Percentiles rank a stretch among this genome's conserved stretches.
Conservation (phyloP, 2,113 vertebrate species). For the Lethenteron camtschaticum region DNA sequence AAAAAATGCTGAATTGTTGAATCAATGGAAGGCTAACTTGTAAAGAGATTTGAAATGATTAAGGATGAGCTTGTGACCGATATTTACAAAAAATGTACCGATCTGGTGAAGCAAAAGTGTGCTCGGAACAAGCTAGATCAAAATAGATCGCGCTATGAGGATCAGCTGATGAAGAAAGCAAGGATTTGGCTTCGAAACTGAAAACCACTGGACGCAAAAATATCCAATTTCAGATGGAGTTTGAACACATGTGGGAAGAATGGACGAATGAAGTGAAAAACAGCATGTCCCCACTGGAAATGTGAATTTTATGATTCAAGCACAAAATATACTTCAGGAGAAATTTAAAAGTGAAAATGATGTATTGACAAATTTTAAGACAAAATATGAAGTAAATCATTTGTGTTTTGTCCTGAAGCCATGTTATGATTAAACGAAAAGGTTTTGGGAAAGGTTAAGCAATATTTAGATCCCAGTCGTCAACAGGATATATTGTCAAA, state of each 20-base stretch:
- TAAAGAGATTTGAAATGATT: constrained; percentile 6
- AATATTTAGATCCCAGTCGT: rapidly evolving
- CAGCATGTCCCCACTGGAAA: neutral
- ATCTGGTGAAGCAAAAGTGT: constrained; percentile 12
- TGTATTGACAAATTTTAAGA: no score
- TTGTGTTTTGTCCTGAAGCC: rapidly evolving
- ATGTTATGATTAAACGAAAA: constrained; percentile 13
- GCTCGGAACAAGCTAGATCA: constrained; percentile 11
- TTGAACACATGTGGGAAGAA: constrained; percentile 12
- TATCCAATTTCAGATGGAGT: constrained; percentile 12
- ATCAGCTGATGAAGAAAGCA: constrained; percentile 14
- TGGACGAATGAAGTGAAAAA: constrained; percentile 13
- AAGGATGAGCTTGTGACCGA: constrained; percentile 15
- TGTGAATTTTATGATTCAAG: constrained; percentile 12
- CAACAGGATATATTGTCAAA: rapidly evolving
- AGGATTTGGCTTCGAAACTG: constrained; percentile 13
- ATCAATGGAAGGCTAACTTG: constrained; percentile 17
- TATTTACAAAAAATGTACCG: constrained; percentile 12
- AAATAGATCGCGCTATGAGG: constrained; percentile 12
- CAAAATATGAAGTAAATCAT: no score
- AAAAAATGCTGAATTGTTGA: constrained; percentile 17
- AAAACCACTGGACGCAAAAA: constrained; percentile 11
- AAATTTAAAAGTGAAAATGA: constrained; percentile 11
- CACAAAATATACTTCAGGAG: constrained; percentile 14
- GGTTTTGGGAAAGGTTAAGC: rapidly evolving